Percentiles rank a stretch among this genome's conserved stretches.
phyloP scores from a whole-genome alignment of 2,888 invertebrate genomes.

The Trissoscelio sp. region DNA sequence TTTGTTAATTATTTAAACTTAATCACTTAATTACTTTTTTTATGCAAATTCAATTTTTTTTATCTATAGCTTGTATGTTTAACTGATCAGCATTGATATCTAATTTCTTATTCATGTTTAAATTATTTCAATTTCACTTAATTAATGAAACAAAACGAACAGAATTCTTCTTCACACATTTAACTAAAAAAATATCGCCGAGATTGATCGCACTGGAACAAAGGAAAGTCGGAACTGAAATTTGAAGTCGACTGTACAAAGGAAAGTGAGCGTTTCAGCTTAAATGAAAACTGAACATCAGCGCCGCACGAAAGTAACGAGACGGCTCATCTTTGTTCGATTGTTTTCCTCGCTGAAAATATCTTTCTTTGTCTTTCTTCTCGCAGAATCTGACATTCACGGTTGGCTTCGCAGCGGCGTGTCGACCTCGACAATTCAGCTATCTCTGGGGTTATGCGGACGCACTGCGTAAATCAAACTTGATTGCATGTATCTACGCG shows the following conservation, averaged over 20 bases:
- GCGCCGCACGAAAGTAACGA: constrained; percentile 23
- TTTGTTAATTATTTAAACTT: no score
- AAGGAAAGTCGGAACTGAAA: background rate
- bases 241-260: background rate
- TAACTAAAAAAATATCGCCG: background rate
- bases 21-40: no score
- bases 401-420: constrained; percentile 47
- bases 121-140: no score
- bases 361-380: constrained; percentile 33
- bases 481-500: constrained; percentile 44
- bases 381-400: constrained; percentile 46
- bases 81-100: no score
- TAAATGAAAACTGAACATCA: constrained; percentile 19
- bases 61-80: no score
- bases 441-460: constrained; percentile 27
- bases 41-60: no score
- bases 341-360: constrained; percentile 13
- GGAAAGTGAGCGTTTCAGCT: constrained; percentile 6
- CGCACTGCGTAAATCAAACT: constrained; percentile 46
- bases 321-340: constrained; percentile 30
- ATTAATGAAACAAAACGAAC: background rate
- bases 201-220: background rate
- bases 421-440: constrained; percentile 41
- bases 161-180: background rate
- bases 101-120: no score